phyloP scores from a whole-genome alignment of 2,888 invertebrate genomes.

The Didymodactylos carnosus region DNA sequence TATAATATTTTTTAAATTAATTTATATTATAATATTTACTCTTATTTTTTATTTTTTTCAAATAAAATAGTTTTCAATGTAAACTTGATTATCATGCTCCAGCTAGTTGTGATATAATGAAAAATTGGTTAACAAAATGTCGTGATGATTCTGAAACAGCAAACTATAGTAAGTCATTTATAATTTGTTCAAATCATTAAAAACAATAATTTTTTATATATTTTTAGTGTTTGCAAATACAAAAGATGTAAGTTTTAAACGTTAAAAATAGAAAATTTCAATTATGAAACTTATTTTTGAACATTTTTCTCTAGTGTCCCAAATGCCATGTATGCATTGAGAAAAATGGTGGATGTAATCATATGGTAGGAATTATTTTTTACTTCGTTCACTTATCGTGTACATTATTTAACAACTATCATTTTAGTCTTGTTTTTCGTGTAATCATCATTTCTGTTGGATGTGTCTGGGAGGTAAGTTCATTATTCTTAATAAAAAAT shows the following conservation, averaged over 20 bases:
- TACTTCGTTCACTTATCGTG: too few species aligned
- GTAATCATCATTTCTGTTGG: slow-evolving; percentile 1
- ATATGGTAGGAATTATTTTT: neutral
- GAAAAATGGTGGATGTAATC: slow-evolving; percentile 61
- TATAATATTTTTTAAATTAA: too few species aligned
- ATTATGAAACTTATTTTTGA: slow-evolving; percentile 97
- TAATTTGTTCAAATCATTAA: too few species aligned
- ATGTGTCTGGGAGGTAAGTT: neutral
- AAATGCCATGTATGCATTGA: slow-evolving; percentile 98
- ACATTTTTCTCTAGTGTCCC: slow-evolving; percentile 91
- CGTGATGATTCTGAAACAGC: neutral
- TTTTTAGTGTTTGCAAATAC: neutral
- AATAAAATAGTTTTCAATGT: neutral
- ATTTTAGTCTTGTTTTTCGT: neutral
- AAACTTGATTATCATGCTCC: neutral
- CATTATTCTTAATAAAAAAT: neutral
- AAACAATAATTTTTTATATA: too few species aligned
- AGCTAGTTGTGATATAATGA: neutral
- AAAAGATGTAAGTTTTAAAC: too few species aligned
- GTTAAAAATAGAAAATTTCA: too few species aligned
- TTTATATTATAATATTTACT: neutral
- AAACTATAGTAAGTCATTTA: too few species aligned
- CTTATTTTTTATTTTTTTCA: neutral
- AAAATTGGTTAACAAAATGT: neutral
- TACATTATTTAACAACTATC: too few species aligned